These are phyloP conservation scores for Molossus alvarezi DNA, from an alignment of 2,797 vertebrate genomes.

Conservation along the genomic window DNA sequence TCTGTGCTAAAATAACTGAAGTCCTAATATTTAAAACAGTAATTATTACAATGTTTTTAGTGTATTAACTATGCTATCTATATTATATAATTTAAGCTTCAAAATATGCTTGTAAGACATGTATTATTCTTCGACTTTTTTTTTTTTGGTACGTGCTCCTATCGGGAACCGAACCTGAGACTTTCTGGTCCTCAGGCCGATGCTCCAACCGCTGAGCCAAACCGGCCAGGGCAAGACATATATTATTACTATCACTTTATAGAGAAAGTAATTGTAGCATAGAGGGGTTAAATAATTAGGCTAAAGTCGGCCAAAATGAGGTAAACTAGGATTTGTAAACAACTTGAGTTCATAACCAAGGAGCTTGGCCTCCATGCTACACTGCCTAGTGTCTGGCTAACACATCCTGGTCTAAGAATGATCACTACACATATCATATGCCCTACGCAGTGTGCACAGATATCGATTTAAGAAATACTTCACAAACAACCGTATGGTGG, in stretches of 20 bases:
- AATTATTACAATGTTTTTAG: not conserved
- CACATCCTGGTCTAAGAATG: not conserved
- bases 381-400: not conserved
- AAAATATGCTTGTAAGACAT: not conserved
- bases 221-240: no score
- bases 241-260: not conserved
- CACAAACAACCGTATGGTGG: not conserved
- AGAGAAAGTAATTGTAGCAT: slow-evolving; percentile 5
- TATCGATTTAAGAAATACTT: not conserved
- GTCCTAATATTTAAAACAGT: not conserved
- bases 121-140: not conserved
- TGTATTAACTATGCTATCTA: not conserved
- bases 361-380: not conserved
- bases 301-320: not conserved
- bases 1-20: not conserved
- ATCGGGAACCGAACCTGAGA: no score
- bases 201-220: no score
- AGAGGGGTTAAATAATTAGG: slow-evolving; percentile 22
- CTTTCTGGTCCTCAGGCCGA: no score
- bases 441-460: not conserved
- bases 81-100: slow-evolving; percentile 57
- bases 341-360: not conserved
- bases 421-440: not conserved
- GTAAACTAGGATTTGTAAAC: not conserved
- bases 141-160: no score